Base-by-base conservation (phyloP, 1,140 invertebrate species). In the Manduca sexta region DNA sequence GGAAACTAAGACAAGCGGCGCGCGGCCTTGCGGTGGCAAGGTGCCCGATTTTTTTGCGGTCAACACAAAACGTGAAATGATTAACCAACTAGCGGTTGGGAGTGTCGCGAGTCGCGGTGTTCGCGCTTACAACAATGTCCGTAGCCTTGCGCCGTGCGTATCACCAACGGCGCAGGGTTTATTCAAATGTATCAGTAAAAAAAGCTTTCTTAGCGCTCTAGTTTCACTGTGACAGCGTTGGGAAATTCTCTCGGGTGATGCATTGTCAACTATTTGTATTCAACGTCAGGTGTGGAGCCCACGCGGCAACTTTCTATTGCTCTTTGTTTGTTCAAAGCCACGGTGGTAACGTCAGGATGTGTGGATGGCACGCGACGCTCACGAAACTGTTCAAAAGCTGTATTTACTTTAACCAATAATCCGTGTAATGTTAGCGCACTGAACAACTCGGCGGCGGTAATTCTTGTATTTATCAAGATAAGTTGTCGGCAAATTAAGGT, bases 251-350 rank as follows among this genome's bases (percentile, higher is more conserved):
- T 49, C 47, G 35, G 35, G 52, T 66, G 66, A 65, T 67, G 62
- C 64, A 73, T 82, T 77, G 75, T 72, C 56, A 60, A 59, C 64
- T 51, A 74, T 82, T 81, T 74, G 74, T 84, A 84, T 84, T 77
- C 81, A 69, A 60, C 44, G 56, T 56, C 49, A 59, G 64, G 31
- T 15, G 55, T 60, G 49, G 53, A 53, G 18, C 57, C 45, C n/a
- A n/a, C 42, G 44, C 52, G 63, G 52, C 64, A 67, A 80, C 81
- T 84, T 84, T 84, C 80, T 76, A 80, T 60, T 51, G 68, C 69
- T 69, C 71, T 80, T 81, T 80, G 75, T 77, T 57, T 61, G 64
- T 37, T 18, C 13, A 15, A 15, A 35, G 37, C 45, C 43, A 60
- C 53, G 52, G 49, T 64, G 54, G 47, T 53, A 54, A 48, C 52